Evolutionary conservation across 2,797 vertebrate genomes (phyloP).

Genomic region (Hippoglossus hippoglossus): DNA sequence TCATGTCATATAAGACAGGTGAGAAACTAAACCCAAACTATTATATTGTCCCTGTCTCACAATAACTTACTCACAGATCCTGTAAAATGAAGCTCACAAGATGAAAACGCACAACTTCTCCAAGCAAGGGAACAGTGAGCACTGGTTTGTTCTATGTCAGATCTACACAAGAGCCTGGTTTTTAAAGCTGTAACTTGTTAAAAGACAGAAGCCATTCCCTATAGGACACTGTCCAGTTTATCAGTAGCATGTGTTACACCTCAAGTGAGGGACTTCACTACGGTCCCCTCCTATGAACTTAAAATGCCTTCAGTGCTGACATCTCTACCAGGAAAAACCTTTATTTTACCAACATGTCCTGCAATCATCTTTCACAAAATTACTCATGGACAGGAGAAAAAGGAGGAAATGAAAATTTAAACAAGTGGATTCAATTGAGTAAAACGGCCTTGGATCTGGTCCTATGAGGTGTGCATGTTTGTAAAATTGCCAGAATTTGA

Average conservation of each 20-base stretch:
- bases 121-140: slow-evolving; percentile 8
- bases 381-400: background rate
- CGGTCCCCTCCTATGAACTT: slow-evolving; percentile 9
- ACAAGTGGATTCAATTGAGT: background rate
- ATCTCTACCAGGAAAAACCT: background rate
- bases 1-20: background rate
- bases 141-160: slow-evolving; percentile 16
- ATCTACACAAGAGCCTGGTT: slow-evolving; percentile 25
- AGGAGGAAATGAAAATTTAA: background rate
- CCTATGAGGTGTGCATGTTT: slow-evolving; percentile 39
- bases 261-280: slow-evolving; percentile 19
- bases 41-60: slow-evolving; percentile 1
- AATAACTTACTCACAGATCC: slow-evolving; percentile 8
- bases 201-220: background rate
- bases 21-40: slow-evolving; percentile 18
- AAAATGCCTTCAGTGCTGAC: slow-evolving; percentile 6
- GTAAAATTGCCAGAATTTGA: slow-evolving; percentile 24
- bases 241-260: slow-evolving; percentile 59
- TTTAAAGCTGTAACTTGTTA: slow-evolving; percentile 24
- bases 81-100: slow-evolving; percentile 10
- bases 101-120: background rate
- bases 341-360: background rate
- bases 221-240: slow-evolving; percentile 20
- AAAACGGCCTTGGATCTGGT: background rate
- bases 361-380: background rate